These are phyloP conservation scores for Hydrochoerus hydrochaeris DNA, from an alignment of 2,113 vertebrate species.

Conservation along the genomic window DNA sequence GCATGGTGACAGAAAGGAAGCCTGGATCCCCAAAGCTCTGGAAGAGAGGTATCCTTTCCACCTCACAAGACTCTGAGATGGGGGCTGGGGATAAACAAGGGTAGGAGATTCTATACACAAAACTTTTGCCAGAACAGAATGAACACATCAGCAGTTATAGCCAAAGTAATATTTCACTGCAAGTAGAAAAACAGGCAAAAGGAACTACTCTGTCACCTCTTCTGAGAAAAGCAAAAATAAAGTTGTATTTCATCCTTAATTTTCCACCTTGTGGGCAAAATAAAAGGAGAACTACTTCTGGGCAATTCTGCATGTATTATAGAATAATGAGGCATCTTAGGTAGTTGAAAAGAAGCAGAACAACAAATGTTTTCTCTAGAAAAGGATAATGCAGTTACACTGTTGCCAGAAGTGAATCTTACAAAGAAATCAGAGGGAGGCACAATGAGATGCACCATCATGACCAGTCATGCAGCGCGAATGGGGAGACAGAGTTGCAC, in stretches of 20 bases:
- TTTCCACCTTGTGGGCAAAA: constrained; percentile 78
- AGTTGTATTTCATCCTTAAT: constrained; percentile 78
- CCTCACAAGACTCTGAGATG: background rate
- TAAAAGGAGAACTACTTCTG: constrained; percentile 76
- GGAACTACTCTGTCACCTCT: constrained; percentile 67
- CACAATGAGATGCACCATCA: background rate
- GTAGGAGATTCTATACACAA: constrained; percentile 11
- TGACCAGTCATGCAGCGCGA: background rate
- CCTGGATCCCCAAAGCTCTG: background rate
- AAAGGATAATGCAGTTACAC: background rate
- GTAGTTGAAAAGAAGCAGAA: constrained; percentile 54
- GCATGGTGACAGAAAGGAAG: background rate
- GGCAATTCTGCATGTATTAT: constrained; percentile 62
- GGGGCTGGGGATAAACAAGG: constrained; percentile 4
- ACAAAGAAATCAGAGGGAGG: background rate
- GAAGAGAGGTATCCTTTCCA: background rate
- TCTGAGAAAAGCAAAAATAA: constrained; percentile 80
- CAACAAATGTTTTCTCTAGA: constrained; percentile 28
- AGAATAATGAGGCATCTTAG: constrained; percentile 55
- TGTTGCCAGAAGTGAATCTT: constrained; percentile 30
- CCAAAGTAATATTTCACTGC: constrained; percentile 69
- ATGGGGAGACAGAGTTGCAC: fast-evolving
- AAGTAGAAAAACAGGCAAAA: constrained; percentile 63
- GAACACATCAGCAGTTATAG: constrained; percentile 51
- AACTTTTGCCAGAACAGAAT: constrained; percentile 50